Evolutionary conservation across 2,797 vertebrate species (phyloP), one percentile per base, ranked within the genome.

Genomic region (Hemitrygon akajei): DNA sequence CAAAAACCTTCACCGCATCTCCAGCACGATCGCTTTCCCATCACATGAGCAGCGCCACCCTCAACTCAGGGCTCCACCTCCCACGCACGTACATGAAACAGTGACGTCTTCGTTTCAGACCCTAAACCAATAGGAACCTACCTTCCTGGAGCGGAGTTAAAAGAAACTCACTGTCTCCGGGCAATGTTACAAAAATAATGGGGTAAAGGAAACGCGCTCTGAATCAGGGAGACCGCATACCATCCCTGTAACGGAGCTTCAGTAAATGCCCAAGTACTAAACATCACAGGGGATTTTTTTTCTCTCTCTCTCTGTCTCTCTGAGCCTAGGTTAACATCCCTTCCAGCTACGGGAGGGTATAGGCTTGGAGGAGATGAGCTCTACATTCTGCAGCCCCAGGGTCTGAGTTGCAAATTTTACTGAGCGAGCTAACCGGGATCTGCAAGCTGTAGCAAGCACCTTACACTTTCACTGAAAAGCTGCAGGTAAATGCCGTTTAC

Each of bases 261-360:
- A 76, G 6, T 30, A n/a, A 89, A 69, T 66, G 47, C 27, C 84
- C 60, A 66, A 30, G 82, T 60, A 63, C 10, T 16, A 63, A 77
- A 79, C 93, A 22, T 12, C 73, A 30, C 25, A n/a, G 34, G 71
- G 71, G 80, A n/a, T 30, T 75, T 34, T 58, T 82, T 94, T 84
- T 86, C n/a, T n/a, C n/a, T 47, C 37, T 37, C 37, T 37, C 37
- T 37, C 37, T 37, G 37, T 37, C 37, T 37, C 47, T 47, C 22
- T 81, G 60, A 47, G 12, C 95, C 94, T 95, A 94, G 94, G 95
- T 94, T 94, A 95, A 96, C 95, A 95, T 96, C 95, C 95, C 97
- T 96, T 97, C 96, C 96, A 96, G 97, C 97, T 97, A 97, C 96
- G 97, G 96, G 97, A 96, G 96, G 96, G 95, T 96, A 95, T 94